phyloP scores from a whole-genome alignment of 2,888 invertebrate genomes.

The Trichogramma evanescens region DNA sequence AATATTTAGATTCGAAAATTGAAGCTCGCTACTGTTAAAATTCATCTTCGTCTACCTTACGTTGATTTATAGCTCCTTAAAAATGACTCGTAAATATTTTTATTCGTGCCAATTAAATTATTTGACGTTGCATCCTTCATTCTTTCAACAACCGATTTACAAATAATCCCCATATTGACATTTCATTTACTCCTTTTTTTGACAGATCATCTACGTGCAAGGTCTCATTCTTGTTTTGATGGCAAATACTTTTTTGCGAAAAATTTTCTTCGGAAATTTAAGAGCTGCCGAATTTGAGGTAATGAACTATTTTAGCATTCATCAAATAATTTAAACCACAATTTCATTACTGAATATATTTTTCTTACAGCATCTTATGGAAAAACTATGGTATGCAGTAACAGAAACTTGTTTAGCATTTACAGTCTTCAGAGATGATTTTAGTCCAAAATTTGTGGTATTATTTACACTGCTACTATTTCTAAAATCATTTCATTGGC shows the following conservation, averaged over 20 bases:
- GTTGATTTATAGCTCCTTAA: too few relatives aligned
- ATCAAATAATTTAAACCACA: not conserved
- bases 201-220: conserved; percentile 93
- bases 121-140: too few relatives aligned
- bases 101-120: too few relatives aligned
- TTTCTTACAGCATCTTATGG: conserved; percentile 81
- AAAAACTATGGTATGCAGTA: conserved; percentile 97
- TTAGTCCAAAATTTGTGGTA: conserved; percentile 96
- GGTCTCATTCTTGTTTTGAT: conserved; percentile 90
- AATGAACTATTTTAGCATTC: conserved; percentile 26
- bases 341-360: conserved; percentile 12
- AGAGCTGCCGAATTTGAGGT: conserved; percentile 96
- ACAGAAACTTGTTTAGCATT: conserved; percentile 99
- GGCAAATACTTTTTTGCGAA: conserved; percentile 85
- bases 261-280: conserved; percentile 89
- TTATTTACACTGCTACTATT: conserved; percentile 93
- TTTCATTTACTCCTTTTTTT: conserved; percentile 27
- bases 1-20: too few relatives aligned
- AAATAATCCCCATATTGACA: not conserved
- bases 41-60: too few relatives aligned
- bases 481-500: conserved; percentile 98
- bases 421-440: conserved; percentile 97
- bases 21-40: too few relatives aligned
- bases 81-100: too few relatives aligned
- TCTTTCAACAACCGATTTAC: too few relatives aligned